These are phyloP conservation scores for Dasyprocta punctata DNA, from an alignment of 2,113 vertebrate genomes.

Conservation along the genomic window DNA sequence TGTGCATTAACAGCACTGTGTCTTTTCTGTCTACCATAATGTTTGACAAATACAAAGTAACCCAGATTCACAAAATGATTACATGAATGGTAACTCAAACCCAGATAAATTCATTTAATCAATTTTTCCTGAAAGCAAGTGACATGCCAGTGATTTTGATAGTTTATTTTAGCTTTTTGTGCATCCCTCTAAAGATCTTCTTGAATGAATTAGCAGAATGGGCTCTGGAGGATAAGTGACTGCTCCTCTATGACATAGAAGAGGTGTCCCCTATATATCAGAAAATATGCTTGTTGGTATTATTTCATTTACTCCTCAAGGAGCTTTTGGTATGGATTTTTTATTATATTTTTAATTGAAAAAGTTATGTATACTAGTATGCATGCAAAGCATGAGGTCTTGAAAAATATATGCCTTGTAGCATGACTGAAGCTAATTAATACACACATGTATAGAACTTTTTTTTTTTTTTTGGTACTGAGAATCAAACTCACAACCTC, in stretches of 20 bases:
- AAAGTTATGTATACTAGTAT: not conserved
- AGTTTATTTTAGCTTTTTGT: not conserved
- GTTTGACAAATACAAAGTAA: not conserved
- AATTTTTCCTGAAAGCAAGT: not conserved
- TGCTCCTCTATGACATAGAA: not conserved
- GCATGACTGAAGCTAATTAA: not conserved
- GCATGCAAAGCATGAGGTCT: not conserved
- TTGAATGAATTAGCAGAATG: not conserved
- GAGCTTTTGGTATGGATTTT: not conserved
- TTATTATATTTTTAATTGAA: not conserved
- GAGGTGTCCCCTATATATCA: not conserved
- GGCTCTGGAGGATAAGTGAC: not conserved
- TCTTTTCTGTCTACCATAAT: not conserved
- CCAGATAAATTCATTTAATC: not conserved
- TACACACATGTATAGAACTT: not conserved
- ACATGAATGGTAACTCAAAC: not conserved
- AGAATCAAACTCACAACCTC: no score
- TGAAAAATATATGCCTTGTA: not conserved
- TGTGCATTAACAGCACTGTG: not conserved
- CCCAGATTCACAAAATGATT: not conserved
- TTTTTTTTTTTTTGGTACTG: no score
- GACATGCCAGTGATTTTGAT: not conserved
- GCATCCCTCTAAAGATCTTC: not conserved
- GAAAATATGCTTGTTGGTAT: not conserved
- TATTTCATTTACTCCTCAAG: not conserved